Conservation (phyloP, 2,797 vertebrate genomes). For the Peromyscus nudipes region DNA sequence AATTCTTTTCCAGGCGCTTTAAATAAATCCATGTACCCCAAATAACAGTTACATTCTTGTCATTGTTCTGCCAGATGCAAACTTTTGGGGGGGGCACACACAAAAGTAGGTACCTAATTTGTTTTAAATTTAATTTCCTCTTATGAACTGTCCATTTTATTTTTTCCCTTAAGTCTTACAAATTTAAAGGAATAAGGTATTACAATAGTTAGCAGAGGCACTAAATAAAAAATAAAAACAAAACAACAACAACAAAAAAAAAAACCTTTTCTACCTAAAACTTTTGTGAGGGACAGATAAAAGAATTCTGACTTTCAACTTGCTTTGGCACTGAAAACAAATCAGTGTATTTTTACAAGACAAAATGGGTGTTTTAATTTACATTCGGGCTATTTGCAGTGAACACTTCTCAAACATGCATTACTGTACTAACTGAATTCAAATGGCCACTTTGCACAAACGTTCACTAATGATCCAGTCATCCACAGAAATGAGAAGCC, state of each 20-base stretch:
- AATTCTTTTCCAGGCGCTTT: constrained; percentile 55
- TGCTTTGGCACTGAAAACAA: constrained; percentile 67
- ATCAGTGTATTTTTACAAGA: constrained; percentile 16
- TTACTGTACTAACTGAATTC: constrained; percentile 80
- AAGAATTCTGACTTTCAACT: constrained; percentile 50
- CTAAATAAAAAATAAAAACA: background rate
- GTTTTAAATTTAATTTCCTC: constrained; percentile 58
- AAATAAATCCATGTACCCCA: constrained; percentile 43
- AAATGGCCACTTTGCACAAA: constrained; percentile 82
- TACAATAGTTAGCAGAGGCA: constrained; percentile 30
- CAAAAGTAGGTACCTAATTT: constrained; percentile 41
- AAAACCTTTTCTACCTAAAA: constrained; percentile 56
- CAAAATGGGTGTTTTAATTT: constrained; percentile 69
- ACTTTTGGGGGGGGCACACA: background rate
- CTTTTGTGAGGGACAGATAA: constrained; percentile 59
- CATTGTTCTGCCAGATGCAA: background rate
- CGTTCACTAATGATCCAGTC: constrained; percentile 83
- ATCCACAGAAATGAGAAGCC: constrained; percentile 81
- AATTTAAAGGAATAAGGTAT: constrained; percentile 47
- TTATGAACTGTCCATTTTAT: constrained; percentile 8
- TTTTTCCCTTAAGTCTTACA: constrained; percentile 21
- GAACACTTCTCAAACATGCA: constrained; percentile 70
- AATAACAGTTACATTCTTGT: constrained; percentile 48
- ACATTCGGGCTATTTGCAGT: constrained; percentile 42
- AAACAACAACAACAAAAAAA: background rate